Evolutionary conservation across 2,113 vertebrate genomes (phyloP).

Genomic region (Prinia subflava): DNA sequence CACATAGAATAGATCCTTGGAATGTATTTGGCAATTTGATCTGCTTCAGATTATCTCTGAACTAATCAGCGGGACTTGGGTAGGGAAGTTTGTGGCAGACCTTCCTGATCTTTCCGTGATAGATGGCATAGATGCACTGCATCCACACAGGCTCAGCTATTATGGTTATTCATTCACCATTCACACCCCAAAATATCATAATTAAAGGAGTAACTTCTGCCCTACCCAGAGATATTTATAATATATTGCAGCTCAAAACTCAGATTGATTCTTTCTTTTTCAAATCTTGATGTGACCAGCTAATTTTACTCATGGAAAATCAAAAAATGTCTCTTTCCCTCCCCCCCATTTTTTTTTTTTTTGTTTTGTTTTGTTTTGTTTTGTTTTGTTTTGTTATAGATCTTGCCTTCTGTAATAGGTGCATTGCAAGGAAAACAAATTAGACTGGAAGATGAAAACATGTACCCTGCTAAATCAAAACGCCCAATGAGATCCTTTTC

Average conservation of each 20-base stretch:
- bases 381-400: neutral
- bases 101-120: neutral
- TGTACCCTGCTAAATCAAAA: neutral
- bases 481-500: neutral
- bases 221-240: neutral
- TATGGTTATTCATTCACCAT: neutral
- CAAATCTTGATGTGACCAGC: neutral
- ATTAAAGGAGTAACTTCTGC: neutral
- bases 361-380: too few relatives aligned
- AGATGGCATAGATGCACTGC: neutral
- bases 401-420: neutral
- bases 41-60: neutral
- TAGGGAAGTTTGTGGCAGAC: neutral
- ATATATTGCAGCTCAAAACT: neutral
- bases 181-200: neutral
- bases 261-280: neutral
- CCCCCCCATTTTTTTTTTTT: too few relatives aligned
- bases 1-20: neutral
- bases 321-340: neutral
- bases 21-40: rapidly evolving
- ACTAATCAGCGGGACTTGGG: neutral
- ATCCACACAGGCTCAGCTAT: neutral
- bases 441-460: neutral
- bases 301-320: neutral
- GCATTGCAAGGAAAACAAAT: neutral